phyloP scores from a whole-genome alignment of 2,113 vertebrate genomes.

The Pelobates fuscus region DNA sequence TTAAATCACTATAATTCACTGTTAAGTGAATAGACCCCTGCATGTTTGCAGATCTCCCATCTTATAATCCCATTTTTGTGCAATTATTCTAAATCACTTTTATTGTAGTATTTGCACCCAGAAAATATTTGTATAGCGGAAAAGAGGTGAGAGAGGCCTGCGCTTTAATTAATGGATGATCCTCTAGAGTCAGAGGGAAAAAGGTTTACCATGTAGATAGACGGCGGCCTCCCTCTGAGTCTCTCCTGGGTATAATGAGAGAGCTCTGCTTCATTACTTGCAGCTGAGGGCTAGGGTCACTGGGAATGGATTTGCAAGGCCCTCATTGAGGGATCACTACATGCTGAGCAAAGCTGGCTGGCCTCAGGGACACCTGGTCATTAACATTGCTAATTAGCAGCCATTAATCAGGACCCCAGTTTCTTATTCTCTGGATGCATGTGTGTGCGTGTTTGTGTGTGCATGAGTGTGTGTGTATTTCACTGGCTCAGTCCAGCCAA shows the following conservation, averaged over 20 bases:
- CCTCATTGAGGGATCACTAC: slow-evolving; percentile 84
- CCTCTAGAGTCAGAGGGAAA: slow-evolving; percentile 71
- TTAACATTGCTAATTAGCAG: slow-evolving; percentile 99
- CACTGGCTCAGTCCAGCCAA: slow-evolving; percentile 74
- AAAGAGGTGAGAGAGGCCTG: slow-evolving; percentile 64
- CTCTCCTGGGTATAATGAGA: slow-evolving; percentile 83
- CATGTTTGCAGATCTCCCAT: too few relatives aligned
- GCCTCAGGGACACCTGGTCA: slow-evolving; percentile 98
- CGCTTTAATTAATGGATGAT: slow-evolving; percentile 78
- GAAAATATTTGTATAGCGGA: not conserved
- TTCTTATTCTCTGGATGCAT: slow-evolving; percentile 74
- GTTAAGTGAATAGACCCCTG: too few relatives aligned
- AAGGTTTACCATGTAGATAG: slow-evolving; percentile 75
- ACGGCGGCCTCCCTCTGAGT: slow-evolving; percentile 73
- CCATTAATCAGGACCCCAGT: slow-evolving; percentile 95
- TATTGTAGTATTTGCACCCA: too few relatives aligned
- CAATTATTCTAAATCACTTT: too few relatives aligned
- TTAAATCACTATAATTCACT: too few relatives aligned
- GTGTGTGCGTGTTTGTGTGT: slow-evolving; percentile 19
- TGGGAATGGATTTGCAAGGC: slow-evolving; percentile 88
- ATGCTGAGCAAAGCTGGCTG: slow-evolving; percentile 92
- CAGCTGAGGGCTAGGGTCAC: slow-evolving; percentile 87
- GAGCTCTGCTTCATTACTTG: slow-evolving; percentile 77
- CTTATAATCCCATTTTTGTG: too few relatives aligned
- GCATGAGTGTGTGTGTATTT: slow-evolving; percentile 49